phyloP scores from a whole-genome alignment of 2,113 vertebrate genomes.

The Macaca nemestrina region DNA sequence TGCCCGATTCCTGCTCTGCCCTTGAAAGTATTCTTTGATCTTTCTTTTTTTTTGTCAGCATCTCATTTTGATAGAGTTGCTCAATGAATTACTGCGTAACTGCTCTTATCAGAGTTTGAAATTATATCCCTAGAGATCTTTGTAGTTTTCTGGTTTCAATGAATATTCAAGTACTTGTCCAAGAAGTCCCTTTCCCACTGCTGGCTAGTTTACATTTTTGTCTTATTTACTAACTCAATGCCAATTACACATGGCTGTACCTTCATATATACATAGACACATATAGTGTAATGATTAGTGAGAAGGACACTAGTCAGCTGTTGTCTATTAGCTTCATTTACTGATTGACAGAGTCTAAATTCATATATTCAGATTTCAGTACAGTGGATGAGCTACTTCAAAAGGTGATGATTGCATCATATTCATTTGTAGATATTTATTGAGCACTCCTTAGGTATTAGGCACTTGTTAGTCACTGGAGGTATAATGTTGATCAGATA shows the following conservation, averaged over 20 bases:
- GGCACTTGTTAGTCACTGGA: neutral
- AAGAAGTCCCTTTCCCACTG: slow-evolving; percentile 47
- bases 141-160: slow-evolving; percentile 57
- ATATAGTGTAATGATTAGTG: neutral
- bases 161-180: slow-evolving; percentile 65
- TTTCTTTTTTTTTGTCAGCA: slow-evolving; percentile 65
- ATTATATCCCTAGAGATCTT: slow-evolving; percentile 67
- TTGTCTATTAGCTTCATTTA: slow-evolving; percentile 29
- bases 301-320: neutral
- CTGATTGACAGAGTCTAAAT: neutral
- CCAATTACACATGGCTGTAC: neutral
- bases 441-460: neutral
- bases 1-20: slow-evolving; percentile 59
- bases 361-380: neutral
- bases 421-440: slow-evolving; percentile 13
- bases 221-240: slow-evolving; percentile 30
- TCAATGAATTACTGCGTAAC: slow-evolving; percentile 63
- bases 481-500: neutral
- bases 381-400: neutral
- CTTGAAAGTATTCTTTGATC: slow-evolving; percentile 69
- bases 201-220: slow-evolving; percentile 47
- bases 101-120: slow-evolving; percentile 63
- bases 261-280: neutral
- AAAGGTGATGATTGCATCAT: neutral
- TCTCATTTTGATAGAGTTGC: slow-evolving; percentile 70